Base-by-base conservation (phyloP, 2,113 vertebrate species). In the Paedocypris sp. region DNA sequence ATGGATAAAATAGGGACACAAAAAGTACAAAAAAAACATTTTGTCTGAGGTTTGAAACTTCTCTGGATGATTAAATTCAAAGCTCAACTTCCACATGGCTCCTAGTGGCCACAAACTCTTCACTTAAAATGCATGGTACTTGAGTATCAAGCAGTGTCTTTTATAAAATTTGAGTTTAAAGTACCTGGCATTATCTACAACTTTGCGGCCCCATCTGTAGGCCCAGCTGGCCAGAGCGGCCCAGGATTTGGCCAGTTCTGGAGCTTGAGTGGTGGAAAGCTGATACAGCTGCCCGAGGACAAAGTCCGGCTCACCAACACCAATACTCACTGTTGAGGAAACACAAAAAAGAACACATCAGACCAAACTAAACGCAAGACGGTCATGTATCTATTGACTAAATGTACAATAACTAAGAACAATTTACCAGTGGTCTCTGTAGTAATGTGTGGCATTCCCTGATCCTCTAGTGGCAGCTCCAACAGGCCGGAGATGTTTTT, bases 171-270 rank as follows among this genome's bases (percentile, higher is more conserved):
- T 16, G 3, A 6, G 26, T 12, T 6, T n/a, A 13, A 79, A 82
- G 73, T 67, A 97, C 95, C 94, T 98, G 64, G 94, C 92, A 67
- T 99, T 99, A 69, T 99, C 95, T 22, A 98, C 93, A 32, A 99
- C 95, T 66, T 99, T 99, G 68, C 95, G 80, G 65, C 95, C 95
- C 95, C 95, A 99, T 73, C 95, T 88, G 18, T 99, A 98, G 4
- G 94, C 90, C 95, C 95, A 99, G 72, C 93, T 98, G 64, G 92
- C 95, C 66, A 99, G 71, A 2, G 94, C 88, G 9, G 95, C 94
- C 95, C 95, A 99, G 19, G 95, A 93, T 75, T 99, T 99, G 42
- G 94, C 93, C 49, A 97, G 86, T 76, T 97, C 95, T 46, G 94
- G 94, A 56, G 94, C 95, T 66, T 94, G 88, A 22, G 88, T 86